Conservation (phyloP, 2,113 vertebrate genomes). For the Ailurus styani region DNA sequence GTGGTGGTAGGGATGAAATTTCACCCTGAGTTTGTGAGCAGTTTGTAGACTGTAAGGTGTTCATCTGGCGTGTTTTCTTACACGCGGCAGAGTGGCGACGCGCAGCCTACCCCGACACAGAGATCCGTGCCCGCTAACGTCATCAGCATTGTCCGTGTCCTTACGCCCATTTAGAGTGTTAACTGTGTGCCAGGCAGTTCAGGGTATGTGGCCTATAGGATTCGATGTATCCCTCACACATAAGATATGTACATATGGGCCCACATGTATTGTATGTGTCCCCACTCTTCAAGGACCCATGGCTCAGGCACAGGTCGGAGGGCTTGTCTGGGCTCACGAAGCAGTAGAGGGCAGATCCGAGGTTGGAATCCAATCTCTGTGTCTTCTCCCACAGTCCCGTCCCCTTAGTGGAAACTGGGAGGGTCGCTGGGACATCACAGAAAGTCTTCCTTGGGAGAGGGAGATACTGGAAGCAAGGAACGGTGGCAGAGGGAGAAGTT, state of each 20-base stretch:
- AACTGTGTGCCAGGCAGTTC: accelerated
- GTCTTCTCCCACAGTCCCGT: neutral
- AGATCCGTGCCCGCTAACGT: accelerated
- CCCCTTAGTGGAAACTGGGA: neutral
- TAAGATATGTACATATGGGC: accelerated
- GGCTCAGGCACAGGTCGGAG: neutral
- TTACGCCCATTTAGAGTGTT: too few species aligned
- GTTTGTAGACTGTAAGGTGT: neutral
- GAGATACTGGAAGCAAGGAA: neutral
- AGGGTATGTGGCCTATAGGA: neutral
- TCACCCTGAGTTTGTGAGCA: neutral
- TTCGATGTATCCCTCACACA: neutral
- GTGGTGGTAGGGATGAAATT: accelerated
- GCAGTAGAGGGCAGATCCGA: neutral
- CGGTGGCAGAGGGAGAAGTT: neutral
- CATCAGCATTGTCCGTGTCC: accelerated
- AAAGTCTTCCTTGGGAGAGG: neutral
- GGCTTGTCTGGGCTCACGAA: neutral
- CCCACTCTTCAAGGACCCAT: neutral
- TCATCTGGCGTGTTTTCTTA: too few species aligned
- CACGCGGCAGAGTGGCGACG: neutral
- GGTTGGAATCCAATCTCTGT: neutral
- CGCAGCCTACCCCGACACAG: neutral
- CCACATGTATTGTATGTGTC: accelerated
- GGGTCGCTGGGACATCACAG: neutral